Percentiles rank a stretch among this genome's conserved stretches.
phyloP scores from a whole-genome alignment of 2,888 invertebrate genomes.

The Trichopria drosophilae region DNA sequence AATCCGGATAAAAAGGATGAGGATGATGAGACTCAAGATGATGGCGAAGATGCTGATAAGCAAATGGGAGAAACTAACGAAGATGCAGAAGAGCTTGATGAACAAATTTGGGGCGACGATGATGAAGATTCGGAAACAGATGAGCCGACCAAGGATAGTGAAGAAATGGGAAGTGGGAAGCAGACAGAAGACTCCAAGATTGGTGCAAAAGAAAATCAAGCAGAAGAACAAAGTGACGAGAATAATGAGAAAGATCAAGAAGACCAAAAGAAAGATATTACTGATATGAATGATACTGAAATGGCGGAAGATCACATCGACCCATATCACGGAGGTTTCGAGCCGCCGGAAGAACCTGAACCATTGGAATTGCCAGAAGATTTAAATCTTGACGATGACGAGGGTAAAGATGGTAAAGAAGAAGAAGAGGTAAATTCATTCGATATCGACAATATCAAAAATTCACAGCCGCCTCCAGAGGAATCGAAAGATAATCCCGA shows the following conservation, averaged over 20 bases:
- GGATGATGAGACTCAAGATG: constrained; percentile 67
- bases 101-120: constrained; percentile 82
- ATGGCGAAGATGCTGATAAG: constrained; percentile 85
- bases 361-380: constrained; percentile 87
- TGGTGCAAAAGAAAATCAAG: constrained; percentile 67
- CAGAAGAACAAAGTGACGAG: constrained; percentile 27
- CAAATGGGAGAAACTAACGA: constrained; percentile 95
- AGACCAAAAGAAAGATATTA: constrained; percentile 71
- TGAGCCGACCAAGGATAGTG: constrained; percentile 66
- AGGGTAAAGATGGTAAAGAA: constrained; percentile 65
- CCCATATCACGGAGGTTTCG: constrained; percentile 79
- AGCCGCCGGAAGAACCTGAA: constrained; percentile 79
- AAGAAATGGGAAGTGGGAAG: constrained; percentile 51
- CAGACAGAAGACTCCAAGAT: constrained; percentile 41
- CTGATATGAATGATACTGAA: constrained; percentile 81
- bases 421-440: constrained; percentile 77
- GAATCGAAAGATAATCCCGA: constrained; percentile 49
- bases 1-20: constrained; percentile 72
- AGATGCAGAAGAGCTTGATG: constrained; percentile 78
- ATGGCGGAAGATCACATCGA: constrained; percentile 77
- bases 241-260: constrained; percentile 52
- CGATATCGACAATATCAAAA: constrained; percentile 81
- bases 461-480: constrained; percentile 47
- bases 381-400: constrained; percentile 76
- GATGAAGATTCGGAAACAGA: constrained; percentile 64